Conservation (phyloP, 2,113 vertebrate genomes). For the Myotis davidii region DNA sequence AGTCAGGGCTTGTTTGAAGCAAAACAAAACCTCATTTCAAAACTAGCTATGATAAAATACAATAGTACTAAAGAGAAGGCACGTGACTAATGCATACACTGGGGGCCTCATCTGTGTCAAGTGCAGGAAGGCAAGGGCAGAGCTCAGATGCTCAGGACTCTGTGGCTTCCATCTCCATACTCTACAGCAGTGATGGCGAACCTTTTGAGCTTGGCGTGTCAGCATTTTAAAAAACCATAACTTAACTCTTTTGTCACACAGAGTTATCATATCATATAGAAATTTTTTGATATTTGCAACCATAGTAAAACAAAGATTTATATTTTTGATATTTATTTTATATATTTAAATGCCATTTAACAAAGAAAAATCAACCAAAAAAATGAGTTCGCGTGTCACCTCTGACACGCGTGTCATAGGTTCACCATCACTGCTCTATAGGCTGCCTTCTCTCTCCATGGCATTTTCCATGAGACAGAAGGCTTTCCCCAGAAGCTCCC, state of each 20-base stretch:
- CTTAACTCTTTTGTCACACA: no score
- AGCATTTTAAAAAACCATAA: no score
- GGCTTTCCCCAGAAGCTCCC: neutral
- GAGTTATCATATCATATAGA: no score
- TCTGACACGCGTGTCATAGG: no score
- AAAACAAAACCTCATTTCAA: neutral
- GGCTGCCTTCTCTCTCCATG: neutral
- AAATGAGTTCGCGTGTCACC: no score
- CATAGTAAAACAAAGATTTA: no score
- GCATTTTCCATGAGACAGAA: neutral
- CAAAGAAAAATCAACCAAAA: no score
- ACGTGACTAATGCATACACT: rapidly evolving
- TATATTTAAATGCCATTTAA: no score
- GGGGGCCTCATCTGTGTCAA: no score
- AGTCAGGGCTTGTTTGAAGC: neutral
- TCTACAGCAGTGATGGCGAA: neutral
- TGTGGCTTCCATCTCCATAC: neutral
- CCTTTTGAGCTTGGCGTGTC: no score
- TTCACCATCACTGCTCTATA: neutral
- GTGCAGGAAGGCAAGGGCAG: neutral
- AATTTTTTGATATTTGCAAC: no score
- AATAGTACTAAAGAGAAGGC: neutral
- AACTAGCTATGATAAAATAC: neutral
- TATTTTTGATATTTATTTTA: no score
- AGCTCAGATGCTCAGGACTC: neutral